Percentiles rank a stretch among this genome's conserved stretches.
Evolutionary conservation across 2,113 vertebrate genomes (phyloP).

Genomic region (Eptesicus fuscus): DNA sequence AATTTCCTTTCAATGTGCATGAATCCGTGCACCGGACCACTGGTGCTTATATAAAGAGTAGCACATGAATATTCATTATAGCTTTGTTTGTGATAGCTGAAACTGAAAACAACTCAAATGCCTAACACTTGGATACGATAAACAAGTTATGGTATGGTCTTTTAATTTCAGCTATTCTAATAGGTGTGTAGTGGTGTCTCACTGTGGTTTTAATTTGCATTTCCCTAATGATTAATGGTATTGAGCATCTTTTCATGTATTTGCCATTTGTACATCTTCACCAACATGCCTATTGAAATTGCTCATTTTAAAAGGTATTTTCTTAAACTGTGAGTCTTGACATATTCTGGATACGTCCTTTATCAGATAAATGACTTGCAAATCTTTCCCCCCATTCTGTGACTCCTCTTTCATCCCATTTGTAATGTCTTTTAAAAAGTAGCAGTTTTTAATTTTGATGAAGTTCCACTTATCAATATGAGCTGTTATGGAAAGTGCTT

Average conservation of each 20-base stretch:
- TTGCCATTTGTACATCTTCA: neutral
- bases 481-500: neutral
- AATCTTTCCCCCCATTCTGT: neutral
- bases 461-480: neutral
- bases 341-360: neutral
- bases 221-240: neutral
- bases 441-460: constrained; percentile 2
- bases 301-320: neutral
- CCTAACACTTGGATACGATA: neutral
- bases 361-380: neutral
- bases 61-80: neutral
- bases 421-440: neutral
- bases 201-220: neutral
- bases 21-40: no score
- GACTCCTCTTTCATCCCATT: neutral
- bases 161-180: neutral
- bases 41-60: neutral
- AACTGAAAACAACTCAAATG: neutral
- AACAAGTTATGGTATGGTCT: neutral
- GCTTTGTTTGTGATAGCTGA: neutral
- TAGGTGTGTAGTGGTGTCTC: neutral
- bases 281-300: neutral
- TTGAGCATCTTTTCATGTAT: neutral
- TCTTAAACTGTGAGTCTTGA: neutral
- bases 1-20: no score